These are phyloP conservation scores for Channallabes apus DNA, from an alignment of 2,797 vertebrate genomes.

Conservation along the genomic window DNA sequence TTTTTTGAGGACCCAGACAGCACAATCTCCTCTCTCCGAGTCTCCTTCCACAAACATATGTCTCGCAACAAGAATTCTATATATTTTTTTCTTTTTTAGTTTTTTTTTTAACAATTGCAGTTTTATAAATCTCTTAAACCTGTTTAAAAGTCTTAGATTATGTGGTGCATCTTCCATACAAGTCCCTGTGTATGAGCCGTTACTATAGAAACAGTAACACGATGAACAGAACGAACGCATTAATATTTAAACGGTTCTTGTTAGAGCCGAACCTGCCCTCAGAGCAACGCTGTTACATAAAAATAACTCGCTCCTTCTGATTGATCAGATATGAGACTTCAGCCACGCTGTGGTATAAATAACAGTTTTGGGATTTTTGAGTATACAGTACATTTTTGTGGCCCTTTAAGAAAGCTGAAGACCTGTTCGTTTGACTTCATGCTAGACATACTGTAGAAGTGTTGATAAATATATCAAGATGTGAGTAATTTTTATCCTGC, in stretches of 20 bases:
- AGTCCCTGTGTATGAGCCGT: neutral
- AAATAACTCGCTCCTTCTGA: neutral
- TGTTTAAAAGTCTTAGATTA: neutral
- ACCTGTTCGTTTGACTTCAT: constrained; percentile 3
- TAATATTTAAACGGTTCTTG: neutral
- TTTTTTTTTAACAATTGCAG: neutral
- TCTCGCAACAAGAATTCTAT: neutral
- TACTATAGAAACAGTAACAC: neutral
- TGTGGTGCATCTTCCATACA: neutral
- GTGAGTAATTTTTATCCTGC: neutral
- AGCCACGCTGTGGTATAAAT: neutral
- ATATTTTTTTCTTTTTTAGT: neutral
- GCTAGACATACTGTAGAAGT: neutral
- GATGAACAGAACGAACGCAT: neutral
- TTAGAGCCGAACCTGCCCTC: neutral
- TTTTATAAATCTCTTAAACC: neutral
- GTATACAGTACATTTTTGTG: neutral
- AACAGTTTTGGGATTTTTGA: neutral
- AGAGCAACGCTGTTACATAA: neutral
- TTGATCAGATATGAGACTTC: neutral
- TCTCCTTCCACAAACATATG: neutral
- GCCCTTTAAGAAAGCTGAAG: neutral
- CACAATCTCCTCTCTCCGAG: neutral
- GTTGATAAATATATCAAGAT: neutral
- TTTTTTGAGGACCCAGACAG: neutral